phyloP scores from a whole-genome alignment of 2,113 vertebrate genomes.

The Mustela nigripes region DNA sequence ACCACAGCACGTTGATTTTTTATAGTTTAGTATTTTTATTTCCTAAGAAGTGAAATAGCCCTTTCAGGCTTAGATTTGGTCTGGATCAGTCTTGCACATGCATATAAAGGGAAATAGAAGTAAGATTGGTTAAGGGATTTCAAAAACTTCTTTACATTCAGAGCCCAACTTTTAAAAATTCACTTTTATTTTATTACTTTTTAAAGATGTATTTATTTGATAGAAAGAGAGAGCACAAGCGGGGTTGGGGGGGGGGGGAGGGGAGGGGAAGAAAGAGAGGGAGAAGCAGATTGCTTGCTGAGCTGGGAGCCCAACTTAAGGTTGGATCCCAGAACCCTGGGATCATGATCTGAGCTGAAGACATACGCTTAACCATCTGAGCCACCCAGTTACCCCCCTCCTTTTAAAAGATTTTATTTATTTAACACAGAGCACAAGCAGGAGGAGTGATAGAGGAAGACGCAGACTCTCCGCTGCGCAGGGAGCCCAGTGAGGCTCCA shows the following conservation, averaged over 20 bases:
- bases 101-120: background rate
- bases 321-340: background rate
- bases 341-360: background rate
- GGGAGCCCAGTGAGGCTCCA: background rate
- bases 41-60: background rate
- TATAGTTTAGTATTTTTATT: background rate
- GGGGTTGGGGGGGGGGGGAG: rapidly evolving
- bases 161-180: background rate
- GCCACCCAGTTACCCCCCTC: background rate
- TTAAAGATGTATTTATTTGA: background rate
- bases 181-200: background rate
- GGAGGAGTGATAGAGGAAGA: too few species aligned
- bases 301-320: background rate
- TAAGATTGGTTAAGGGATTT: conserved; percentile 25
- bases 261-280: background rate
- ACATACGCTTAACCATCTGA: background rate
- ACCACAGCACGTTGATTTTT: background rate
- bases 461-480: background rate
- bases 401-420: background rate
- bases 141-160: background rate
- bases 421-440: too few species aligned
- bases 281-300: background rate
- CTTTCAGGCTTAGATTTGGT: background rate
- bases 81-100: background rate
- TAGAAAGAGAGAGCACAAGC: background rate